Percentiles rank a stretch among this genome's conserved stretches.
Conservation (phyloP, 1,140 invertebrate genomes). For the Copidosoma floridanum region DNA sequence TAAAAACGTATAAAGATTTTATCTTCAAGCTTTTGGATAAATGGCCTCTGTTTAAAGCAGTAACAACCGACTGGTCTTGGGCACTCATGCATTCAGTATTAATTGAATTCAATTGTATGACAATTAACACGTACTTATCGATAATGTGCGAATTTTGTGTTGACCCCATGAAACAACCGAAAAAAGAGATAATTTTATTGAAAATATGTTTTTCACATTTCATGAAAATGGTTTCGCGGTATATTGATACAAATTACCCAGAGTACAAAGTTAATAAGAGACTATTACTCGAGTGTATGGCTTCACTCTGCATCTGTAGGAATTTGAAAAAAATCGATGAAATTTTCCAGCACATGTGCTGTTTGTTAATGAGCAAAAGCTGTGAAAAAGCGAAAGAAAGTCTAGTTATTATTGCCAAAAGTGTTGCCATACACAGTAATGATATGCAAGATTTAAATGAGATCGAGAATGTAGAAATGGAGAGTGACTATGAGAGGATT, state of each 20-base stretch:
- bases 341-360: background rate
- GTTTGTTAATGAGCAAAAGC: background rate
- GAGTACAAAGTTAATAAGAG: background rate
- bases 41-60: background rate
- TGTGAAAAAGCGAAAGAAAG: background rate
- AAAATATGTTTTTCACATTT: constrained; percentile 14
- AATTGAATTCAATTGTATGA: background rate
- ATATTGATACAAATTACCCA: constrained; percentile 2
- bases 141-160: background rate
- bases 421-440: background rate
- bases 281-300: background rate
- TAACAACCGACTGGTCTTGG: constrained; percentile 14
- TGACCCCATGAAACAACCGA: background rate
- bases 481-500: background rate
- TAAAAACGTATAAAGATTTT: constrained; percentile 7
- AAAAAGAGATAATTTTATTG: background rate
- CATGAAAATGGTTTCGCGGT: background rate
- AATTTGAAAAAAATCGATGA: background rate
- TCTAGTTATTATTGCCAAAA: background rate
- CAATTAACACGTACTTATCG: background rate
- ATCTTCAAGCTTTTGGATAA: background rate
- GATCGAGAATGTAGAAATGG: constrained; percentile 1
- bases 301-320: background rate
- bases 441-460: background rate
- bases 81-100: constrained; percentile 7